Evolutionary conservation across 2,113 vertebrate species (phyloP).

Genomic region (Zeus faber): DNA sequence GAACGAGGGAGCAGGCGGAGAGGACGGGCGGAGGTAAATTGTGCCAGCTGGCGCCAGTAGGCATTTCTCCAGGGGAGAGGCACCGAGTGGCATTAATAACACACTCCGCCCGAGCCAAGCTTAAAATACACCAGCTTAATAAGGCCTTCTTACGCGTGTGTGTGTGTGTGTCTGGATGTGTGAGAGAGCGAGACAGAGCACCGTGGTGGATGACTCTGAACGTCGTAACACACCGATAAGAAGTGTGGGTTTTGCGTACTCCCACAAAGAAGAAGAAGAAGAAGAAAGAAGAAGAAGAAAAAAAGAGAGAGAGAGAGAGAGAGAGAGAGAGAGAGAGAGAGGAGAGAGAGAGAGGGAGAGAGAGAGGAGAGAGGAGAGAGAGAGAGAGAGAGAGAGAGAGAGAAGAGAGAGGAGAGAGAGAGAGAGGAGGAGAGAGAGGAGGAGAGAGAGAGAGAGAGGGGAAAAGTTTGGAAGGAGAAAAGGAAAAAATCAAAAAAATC

Average conservation of each 20-base stretch:
- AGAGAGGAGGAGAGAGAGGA: too few species aligned
- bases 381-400: too few species aligned
- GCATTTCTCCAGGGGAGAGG: constrained; percentile 44
- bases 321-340: constrained; percentile 6
- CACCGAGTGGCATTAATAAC: constrained; percentile 46
- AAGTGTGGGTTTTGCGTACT: constrained; percentile 45
- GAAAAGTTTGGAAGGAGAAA: too few species aligned
- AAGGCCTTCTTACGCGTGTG: constrained; percentile 5
- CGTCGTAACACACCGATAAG: constrained; percentile 5
- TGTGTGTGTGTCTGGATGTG: background rate
- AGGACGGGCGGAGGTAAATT: constrained; percentile 17
- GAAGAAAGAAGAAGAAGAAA: background rate
- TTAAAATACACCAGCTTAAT: constrained; percentile 43
- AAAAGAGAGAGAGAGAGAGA: constrained; percentile 16
- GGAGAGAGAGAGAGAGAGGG: too few species aligned
- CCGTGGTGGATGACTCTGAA: constrained; percentile 39
- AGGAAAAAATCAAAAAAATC: too few species aligned
- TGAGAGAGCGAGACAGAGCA: constrained; percentile 10
- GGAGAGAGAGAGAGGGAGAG: too few species aligned
- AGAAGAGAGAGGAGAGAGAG: too few species aligned
- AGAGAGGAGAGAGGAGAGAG: too few species aligned
- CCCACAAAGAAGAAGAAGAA: constrained; percentile 22
- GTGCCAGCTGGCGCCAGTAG: constrained; percentile 30
- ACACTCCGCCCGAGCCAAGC: constrained; percentile 35
- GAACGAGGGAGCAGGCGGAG: background rate